Evolutionary conservation across 2,888 invertebrate species (phyloP), one percentile per base, ranked within the genome.

Genomic region (Nematopogon swammerdamellus): DNA sequence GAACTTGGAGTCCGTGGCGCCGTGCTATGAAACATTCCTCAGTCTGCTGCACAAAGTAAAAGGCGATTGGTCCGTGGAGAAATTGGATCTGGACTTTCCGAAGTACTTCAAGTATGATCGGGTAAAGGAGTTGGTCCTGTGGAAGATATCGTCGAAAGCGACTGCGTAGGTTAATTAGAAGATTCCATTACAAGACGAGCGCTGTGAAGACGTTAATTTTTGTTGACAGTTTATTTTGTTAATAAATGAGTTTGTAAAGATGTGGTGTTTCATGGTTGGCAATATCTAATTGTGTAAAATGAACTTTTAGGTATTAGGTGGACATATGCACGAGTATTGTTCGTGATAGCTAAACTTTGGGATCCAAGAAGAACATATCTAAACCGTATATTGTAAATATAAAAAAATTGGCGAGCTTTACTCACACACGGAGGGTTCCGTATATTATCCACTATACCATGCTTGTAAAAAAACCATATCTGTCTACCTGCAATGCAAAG

Each of bases 1-100:
- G 14, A 91, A 93, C 59, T 81, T 90, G 65, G 91, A 92, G 54
- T 84, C 88, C 0, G 86, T 87, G n/a, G 92, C 94, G 1, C 93
- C 93, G 0, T 92, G 92, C 73, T 94, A 90, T 61, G 92, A 92
- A 61, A 87, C 91, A 73, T 93, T 93, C 71, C 70, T 91, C 1
- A 77, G 82, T 29, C 72, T 85, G 52, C 59, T 88, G 14, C 72
- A 82, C 50, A 74, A 77, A 57, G 69, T 84, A 6, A 72, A 72
- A 58, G 64, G 65, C 49, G 70, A 74, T 44, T 83, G 90, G 84
- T 72, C 63, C 10, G 72, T 87, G 19, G 80, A 86, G 61, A 81
- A 86, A 60, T 60, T 91, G 46, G 75, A 84, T 2, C 68, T 87
- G 36, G 84, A 90, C 64, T 92, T 93, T 64, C 87, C 89, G 0